Percentiles rank a stretch among this genome's conserved stretches.
phyloP scores from a whole-genome alignment of 2,888 invertebrate genomes.

The Eulithis prunata region DNA sequence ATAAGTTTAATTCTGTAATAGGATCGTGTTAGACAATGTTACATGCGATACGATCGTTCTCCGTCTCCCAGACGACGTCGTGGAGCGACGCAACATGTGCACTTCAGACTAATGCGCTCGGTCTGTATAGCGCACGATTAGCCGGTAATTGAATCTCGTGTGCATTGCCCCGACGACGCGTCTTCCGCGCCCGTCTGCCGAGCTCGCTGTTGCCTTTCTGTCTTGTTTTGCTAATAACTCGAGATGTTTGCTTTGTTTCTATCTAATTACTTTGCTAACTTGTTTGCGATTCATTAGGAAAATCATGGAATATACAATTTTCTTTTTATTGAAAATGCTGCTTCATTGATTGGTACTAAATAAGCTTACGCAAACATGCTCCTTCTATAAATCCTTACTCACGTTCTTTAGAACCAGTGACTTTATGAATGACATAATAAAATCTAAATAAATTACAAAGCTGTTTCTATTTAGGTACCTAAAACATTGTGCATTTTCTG shows the following conservation, averaged over 20 bases:
- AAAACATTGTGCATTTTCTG: no score
- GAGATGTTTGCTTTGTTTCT: conserved; percentile 22
- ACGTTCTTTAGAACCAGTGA: no score
- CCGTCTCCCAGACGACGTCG: background rate
- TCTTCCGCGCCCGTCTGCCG: background rate
- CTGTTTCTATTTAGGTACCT: no score
- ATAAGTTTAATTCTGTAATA: background rate
- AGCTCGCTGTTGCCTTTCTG: background rate
- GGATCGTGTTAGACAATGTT: background rate
- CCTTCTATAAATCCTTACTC: no score
- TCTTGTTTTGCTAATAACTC: conserved; percentile 1
- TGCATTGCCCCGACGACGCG: conserved; percentile 11
- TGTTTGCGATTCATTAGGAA: conserved; percentile 12
- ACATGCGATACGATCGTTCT: background rate
- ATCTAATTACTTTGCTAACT: conserved; percentile 15
- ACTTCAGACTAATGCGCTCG: conserved; percentile 4
- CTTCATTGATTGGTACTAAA: no score
- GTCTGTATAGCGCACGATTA: conserved; percentile 19
- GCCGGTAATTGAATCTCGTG: conserved; percentile 21
- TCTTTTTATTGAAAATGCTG: no score
- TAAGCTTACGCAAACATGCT: no score
- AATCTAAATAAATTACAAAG: no score
- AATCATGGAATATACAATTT: background rate
- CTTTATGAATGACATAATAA: no score
- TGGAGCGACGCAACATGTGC: conserved; percentile 1